Evolutionary conservation across 2,797 vertebrate genomes (phyloP).

Genomic region (Oreonectes daqikongensis): DNA sequence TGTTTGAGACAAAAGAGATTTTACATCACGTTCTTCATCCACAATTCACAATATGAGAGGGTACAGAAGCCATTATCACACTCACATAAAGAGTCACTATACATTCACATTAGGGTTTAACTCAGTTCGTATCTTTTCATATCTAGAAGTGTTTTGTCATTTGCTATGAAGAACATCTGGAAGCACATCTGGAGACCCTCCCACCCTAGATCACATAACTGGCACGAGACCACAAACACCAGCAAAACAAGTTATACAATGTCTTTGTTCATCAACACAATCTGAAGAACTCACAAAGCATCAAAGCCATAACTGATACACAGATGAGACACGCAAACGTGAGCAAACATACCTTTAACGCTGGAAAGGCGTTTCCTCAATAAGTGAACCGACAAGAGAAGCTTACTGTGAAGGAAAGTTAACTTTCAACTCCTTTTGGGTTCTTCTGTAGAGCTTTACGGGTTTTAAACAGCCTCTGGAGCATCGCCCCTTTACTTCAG

Average conservation of each 20-base stretch:
- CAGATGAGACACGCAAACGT: background rate
- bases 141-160: constrained; percentile 1
- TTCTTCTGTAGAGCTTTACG: constrained; percentile 14
- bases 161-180: constrained; percentile 71
- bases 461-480: constrained; percentile 31
- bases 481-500: constrained; percentile 36
- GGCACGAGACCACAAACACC: constrained; percentile 72
- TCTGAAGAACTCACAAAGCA: background rate
- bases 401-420: constrained; percentile 71
- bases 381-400: constrained; percentile 69
- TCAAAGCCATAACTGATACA: background rate
- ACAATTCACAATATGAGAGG: background rate
- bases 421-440: constrained; percentile 56
- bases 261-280: constrained; percentile 44
- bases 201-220: constrained; percentile 75
- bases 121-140: background rate
- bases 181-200: constrained; percentile 67
- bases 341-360: constrained; percentile 64
- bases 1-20: constrained; percentile 26
- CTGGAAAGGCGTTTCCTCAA: constrained; percentile 68
- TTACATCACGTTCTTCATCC: background rate
- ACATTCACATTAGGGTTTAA: background rate
- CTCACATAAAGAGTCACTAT: background rate
- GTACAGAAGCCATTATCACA: background rate
- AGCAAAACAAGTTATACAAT: constrained; percentile 82